phyloP scores from a whole-genome alignment of 2,113 vertebrate species.

The Lanius ludovicianus region DNA sequence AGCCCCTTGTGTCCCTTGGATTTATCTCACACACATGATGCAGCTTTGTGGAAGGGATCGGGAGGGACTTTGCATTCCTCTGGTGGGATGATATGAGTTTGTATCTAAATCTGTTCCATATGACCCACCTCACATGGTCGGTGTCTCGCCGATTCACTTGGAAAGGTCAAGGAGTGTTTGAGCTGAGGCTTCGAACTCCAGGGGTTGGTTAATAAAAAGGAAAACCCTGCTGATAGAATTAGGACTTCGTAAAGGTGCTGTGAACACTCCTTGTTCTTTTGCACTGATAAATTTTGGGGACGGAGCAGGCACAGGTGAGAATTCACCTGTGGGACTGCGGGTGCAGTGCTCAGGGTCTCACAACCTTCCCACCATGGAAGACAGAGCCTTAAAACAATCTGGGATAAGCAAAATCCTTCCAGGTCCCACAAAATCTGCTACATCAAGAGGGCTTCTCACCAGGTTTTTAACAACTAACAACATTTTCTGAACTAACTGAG shows the following conservation, averaged over 20 bases:
- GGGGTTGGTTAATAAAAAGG: background rate
- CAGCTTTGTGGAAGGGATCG: slow-evolving; percentile 75
- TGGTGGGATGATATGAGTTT: slow-evolving; percentile 76
- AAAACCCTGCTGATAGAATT: background rate
- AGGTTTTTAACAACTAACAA: background rate
- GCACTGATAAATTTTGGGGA: background rate
- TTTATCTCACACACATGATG: slow-evolving; percentile 80
- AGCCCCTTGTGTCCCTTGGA: slow-evolving; percentile 56
- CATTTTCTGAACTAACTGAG: background rate
- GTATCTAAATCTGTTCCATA: slow-evolving; percentile 93
- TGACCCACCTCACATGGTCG: slow-evolving; percentile 90
- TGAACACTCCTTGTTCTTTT: accelerated
- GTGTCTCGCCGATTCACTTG: slow-evolving; percentile 70
- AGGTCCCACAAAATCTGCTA: background rate
- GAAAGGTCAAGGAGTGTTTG: slow-evolving; percentile 61
- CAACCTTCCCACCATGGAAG: background rate
- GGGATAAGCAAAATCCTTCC: background rate
- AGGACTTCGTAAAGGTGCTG: background rate
- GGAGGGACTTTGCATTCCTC: slow-evolving; percentile 78
- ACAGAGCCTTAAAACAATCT: background rate
- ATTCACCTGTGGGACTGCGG: background rate
- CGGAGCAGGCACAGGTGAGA: background rate
- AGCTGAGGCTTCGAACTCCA: slow-evolving; percentile 64
- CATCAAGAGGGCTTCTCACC: background rate
- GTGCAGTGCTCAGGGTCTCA: background rate